Base-by-base conservation (phyloP, 2,888 invertebrate species). In the Diloba caeruleocephala region DNA sequence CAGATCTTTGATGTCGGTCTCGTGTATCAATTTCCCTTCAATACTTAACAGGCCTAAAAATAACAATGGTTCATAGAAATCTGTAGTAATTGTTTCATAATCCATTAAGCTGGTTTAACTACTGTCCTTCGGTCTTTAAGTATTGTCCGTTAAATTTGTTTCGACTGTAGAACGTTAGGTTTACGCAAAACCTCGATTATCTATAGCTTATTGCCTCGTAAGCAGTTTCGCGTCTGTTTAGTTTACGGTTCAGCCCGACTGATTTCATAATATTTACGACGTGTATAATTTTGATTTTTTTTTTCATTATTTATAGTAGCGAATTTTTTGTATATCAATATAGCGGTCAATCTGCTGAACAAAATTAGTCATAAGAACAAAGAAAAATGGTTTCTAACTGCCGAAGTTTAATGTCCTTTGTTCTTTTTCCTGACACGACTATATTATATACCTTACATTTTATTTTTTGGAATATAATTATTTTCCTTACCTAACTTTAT, bases 191-290 rank as follows among this genome's bases (percentile, higher is more conserved):
- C 44, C 10, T 44, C 32, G 34, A 45, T 67, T 31, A n/a, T n/a
- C n/a, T n/a, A n/a, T n/a, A n/a, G n/a, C n/a, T n/a, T n/a, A 69
- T 55, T 44, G 12, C 41, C 41, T 44, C 53, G 51, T 77, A 66
- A 73, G 73, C 46, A 46, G 33, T 46, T 59, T 56, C 29, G 41
- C 45, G 49, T 48, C 10, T 50, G 64, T 71, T 67, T 64, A 46
- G 49, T 71, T 62, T 58, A 63, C 39, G 56, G 50, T 58, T 64
- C 44, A 50, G 41, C 43, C 33, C 25, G 38, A 45, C 48, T 55
- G 44, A 52, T 46, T 52, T 54, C 37, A 39, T 45, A 38, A 49
- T 44, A 34, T 54, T 55, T 51, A 55, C 41, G 42, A 32, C n/a
- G 34, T 46, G 34, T 55, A 57, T 56, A 53, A 32, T 17, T 37